Evolutionary conservation across 2,888 invertebrate genomes (phyloP).

Genomic region (Chelonus formosanus): DNA sequence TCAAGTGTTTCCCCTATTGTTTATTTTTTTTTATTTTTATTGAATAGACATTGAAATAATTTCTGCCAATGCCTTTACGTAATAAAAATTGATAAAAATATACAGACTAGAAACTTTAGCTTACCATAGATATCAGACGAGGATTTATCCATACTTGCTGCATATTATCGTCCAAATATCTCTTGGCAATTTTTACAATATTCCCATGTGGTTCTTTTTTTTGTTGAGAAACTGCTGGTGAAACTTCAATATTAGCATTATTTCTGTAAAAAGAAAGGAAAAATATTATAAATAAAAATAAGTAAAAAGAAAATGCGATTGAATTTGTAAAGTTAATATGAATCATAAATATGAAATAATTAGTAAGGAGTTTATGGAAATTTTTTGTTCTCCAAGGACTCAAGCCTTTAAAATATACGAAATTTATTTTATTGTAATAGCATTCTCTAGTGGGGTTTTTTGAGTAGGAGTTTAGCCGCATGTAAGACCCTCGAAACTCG

Average conservation of each 20-base stretch:
- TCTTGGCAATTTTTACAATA: slow-evolving; percentile 67
- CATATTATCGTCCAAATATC: slow-evolving; percentile 69
- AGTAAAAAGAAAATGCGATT: neutral
- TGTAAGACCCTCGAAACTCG: slow-evolving; percentile 29
- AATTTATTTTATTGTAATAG: slow-evolving; percentile 9
- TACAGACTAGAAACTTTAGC: no score
- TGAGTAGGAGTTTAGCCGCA: slow-evolving; percentile 7
- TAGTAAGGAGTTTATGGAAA: neutral
- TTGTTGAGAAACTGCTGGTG: slow-evolving; percentile 53
- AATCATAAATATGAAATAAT: neutral
- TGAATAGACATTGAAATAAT: no score
- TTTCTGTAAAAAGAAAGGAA: slow-evolving; percentile 51
- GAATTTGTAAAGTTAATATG: neutral
- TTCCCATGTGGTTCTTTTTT: slow-evolving; percentile 62
- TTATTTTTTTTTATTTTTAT: no score
- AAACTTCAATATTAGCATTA: slow-evolving; percentile 53
- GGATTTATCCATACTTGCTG: slow-evolving; percentile 71
- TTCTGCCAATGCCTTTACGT: no score
- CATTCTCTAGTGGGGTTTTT: slow-evolving; percentile 9
- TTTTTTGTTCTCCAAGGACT: neutral
- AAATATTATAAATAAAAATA: neutral
- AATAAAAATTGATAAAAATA: no score
- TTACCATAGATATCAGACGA: slow-evolving; percentile 69
- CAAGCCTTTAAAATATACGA: neutral
- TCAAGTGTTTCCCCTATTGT: no score